Conservation (phyloP, 2,888 invertebrate genomes). For the Drosophila macrospina region DNA sequence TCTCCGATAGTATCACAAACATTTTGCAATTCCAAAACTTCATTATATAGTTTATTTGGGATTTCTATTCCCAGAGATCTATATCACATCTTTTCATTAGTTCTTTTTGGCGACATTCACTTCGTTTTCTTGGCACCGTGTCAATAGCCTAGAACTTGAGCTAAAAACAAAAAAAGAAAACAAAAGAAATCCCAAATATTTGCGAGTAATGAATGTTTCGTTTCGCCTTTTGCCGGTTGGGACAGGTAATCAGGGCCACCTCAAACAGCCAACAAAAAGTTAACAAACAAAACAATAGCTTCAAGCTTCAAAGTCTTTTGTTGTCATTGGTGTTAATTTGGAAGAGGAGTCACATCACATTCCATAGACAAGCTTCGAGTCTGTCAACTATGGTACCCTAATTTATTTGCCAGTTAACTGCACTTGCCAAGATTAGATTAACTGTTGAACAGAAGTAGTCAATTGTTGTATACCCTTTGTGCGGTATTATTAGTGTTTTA, state of each 20-base stretch:
- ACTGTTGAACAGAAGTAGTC: neutral
- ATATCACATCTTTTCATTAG: constrained; percentile 35
- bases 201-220: constrained; percentile 47
- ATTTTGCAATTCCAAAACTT: constrained; percentile 43
- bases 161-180: constrained; percentile 23
- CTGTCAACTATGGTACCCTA: constrained; percentile 27
- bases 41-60: constrained; percentile 1
- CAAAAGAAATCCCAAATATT: constrained; percentile 40
- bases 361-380: neutral
- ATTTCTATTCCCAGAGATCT: constrained; percentile 23
- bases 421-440: constrained; percentile 43
- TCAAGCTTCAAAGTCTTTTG: constrained; percentile 45
- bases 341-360: constrained; percentile 32
- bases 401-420: constrained; percentile 41
- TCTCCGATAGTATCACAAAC: constrained; percentile 26
- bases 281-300: constrained; percentile 41
- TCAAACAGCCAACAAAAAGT: constrained; percentile 29
- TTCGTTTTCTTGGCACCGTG: constrained; percentile 56
- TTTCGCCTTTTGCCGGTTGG: constrained; percentile 33
- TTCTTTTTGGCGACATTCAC: constrained; percentile 54
- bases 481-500: too few species aligned
- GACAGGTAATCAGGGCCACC: constrained; percentile 41
- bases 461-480: constrained; percentile 9
- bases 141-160: constrained; percentile 72
- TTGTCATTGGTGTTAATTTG: constrained; percentile 57